Conservation (phyloP, 1,140 invertebrate genomes). For the Drosophila melanica region DNA sequence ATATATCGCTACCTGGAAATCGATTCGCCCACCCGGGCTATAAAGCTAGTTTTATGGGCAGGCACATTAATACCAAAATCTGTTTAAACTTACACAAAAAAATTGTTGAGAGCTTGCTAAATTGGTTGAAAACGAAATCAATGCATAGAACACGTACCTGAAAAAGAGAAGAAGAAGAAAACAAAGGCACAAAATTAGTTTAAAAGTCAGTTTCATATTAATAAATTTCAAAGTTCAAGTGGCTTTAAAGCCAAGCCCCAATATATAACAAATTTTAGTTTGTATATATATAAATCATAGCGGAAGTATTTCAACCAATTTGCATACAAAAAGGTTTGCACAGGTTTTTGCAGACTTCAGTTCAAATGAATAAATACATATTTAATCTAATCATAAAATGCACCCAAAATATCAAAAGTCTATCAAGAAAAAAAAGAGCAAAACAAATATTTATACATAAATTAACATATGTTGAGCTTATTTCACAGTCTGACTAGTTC, state of each 20-base stretch:
- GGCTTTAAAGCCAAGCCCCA: conserved; percentile 7
- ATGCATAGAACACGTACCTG: conserved; percentile 44
- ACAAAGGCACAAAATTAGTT: conserved; percentile 13
- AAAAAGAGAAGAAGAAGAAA: conserved; percentile 12
- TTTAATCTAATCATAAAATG: conserved; percentile 8
- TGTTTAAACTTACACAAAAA: conserved; percentile 42
- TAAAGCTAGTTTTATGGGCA: conserved; percentile 30
- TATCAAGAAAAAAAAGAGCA: not conserved
- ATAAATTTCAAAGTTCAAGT: not conserved
- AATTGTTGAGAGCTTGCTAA: conserved; percentile 12
- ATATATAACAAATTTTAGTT: too few species aligned
- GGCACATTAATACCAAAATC: conserved; percentile 32
- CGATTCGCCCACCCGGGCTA: conserved; percentile 22
- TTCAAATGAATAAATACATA: conserved; percentile 24
- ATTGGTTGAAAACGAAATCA: conserved; percentile 24
- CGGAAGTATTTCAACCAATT: conserved; percentile 16
- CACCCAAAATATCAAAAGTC: not conserved
- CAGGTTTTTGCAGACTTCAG: conserved; percentile 1
- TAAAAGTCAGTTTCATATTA: not conserved
- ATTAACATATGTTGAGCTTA: conserved; percentile 29
- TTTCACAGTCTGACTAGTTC: not conserved
- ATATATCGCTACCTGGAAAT: conserved; percentile 43
- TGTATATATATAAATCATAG: not conserved
- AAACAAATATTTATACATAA: conserved; percentile 2
- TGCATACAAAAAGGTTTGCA: conserved; percentile 5